These are phyloP conservation scores for Chlorodrepanis virens DNA, from an alignment of 2,113 vertebrate species.

Conservation along the genomic window DNA sequence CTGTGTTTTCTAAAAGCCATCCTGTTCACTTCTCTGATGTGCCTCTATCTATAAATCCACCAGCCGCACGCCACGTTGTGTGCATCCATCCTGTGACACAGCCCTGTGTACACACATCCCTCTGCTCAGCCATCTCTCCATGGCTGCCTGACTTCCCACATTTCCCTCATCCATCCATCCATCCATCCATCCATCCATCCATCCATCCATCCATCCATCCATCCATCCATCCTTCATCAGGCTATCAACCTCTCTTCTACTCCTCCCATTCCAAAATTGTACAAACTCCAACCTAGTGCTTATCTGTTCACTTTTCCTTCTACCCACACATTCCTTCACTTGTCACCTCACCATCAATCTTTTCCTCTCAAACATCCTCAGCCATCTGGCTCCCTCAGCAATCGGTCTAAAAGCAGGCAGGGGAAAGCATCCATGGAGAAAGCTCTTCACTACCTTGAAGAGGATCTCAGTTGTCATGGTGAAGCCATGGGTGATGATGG, in stretches of 20 bases:
- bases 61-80: neutral
- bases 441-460: constrained; percentile 80
- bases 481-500: constrained; percentile 96
- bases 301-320: neutral
- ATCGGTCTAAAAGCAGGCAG: neutral
- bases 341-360: neutral
- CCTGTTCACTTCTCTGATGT: neutral
- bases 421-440: neutral
- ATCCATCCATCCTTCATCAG: neutral
- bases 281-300: neutral
- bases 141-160: neutral
- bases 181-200: neutral
- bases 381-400: neutral
- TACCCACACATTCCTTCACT: neutral
- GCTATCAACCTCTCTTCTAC: neutral
- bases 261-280: neutral
- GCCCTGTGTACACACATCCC: neutral
- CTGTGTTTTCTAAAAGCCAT: neutral
- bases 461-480: constrained; percentile 99
- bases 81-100: neutral
- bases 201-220: neutral
- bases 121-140: neutral
- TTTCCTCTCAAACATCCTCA: neutral
- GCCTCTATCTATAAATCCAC: neutral
- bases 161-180: neutral